A percentile compares a stretch with the other conserved stretches of the same genome.
Conservation (phyloP, 92 coral and sea anemone species). For the Parazoanthus atlanticus region DNA sequence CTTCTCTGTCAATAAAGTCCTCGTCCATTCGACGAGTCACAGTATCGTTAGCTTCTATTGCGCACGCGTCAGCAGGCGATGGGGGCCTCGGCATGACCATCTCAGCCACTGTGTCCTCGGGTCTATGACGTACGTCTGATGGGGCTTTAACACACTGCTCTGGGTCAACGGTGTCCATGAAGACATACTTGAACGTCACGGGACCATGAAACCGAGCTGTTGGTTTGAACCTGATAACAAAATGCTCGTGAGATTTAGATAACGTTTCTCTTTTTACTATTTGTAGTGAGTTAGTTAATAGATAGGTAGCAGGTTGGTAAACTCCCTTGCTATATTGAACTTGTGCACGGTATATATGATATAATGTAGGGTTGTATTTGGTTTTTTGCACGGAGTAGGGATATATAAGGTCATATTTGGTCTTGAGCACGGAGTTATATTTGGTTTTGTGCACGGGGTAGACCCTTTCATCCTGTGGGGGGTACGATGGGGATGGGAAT, state of each 20-base stretch:
- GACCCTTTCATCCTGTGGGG: too few relatives aligned
- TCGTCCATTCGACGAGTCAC: not conserved
- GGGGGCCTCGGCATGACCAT: slow-evolving; percentile 27
- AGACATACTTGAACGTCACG: slow-evolving; percentile 11
- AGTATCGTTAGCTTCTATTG: slow-evolving; percentile 18
- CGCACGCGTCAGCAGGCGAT: slow-evolving; percentile 1
- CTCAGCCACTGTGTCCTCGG: slow-evolving; percentile 23
- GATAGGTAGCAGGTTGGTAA: too few relatives aligned
- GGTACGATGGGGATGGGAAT: too few relatives aligned
- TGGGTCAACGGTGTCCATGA: not conserved
- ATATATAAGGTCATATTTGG: too few relatives aligned
- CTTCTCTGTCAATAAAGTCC: slow-evolving; percentile 10
- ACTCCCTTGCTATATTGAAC: too few relatives aligned
- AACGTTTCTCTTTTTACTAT: too few relatives aligned
- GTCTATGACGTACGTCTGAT: slow-evolving; percentile 3
- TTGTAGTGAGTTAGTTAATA: not conserved
- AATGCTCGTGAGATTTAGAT: not conserved
- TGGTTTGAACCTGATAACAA: slow-evolving; percentile 4
- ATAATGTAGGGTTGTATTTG: too few relatives aligned
- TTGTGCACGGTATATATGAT: too few relatives aligned
- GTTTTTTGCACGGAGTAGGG: too few relatives aligned
- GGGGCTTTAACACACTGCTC: slow-evolving; percentile 28
- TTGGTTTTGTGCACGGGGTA: too few relatives aligned
- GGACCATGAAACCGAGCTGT: slow-evolving; percentile 8
- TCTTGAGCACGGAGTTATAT: too few relatives aligned